phyloP scores from a whole-genome alignment of 2,113 vertebrate genomes.

The Riparia riparia region DNA sequence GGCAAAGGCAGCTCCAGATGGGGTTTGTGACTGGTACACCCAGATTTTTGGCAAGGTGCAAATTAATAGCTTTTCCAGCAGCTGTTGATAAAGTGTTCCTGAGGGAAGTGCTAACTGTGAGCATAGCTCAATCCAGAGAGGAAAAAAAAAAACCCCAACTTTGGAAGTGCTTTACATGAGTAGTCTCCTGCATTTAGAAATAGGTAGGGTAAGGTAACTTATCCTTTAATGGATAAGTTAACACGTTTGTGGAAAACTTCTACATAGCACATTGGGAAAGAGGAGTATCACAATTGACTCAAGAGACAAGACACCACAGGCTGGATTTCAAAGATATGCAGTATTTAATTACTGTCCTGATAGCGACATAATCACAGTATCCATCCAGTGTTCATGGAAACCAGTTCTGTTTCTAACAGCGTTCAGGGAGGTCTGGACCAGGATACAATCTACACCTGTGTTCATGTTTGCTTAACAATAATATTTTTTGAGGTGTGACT shows the following conservation, averaged over 20 bases:
- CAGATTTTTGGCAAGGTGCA: not conserved
- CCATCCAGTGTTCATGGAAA: not conserved
- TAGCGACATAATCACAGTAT: conserved; percentile 26
- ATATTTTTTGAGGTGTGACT: not conserved
- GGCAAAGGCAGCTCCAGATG: not conserved
- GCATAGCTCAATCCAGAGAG: not conserved
- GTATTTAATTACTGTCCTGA: conserved; percentile 55
- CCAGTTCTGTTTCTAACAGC: not conserved
- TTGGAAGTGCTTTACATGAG: not conserved
- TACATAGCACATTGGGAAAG: not conserved
- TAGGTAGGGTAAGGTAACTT: not conserved
- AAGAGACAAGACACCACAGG: conserved; percentile 40
- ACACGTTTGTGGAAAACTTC: not conserved
- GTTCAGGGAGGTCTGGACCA: not conserved
- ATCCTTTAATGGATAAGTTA: not conserved
- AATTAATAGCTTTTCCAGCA: not conserved
- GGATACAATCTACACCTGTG: not conserved
- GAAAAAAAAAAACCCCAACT: not conserved
- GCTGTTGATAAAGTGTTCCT: not conserved
- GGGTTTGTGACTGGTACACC: not conserved
- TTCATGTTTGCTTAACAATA: not conserved
- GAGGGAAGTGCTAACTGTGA: not conserved
- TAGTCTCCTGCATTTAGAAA: not conserved
- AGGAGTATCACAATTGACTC: conserved; percentile 8
- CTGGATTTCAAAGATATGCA: conserved; percentile 45